phyloP scores from a whole-genome alignment of 2,113 vertebrate genomes.

The Strigops habroptila region DNA sequence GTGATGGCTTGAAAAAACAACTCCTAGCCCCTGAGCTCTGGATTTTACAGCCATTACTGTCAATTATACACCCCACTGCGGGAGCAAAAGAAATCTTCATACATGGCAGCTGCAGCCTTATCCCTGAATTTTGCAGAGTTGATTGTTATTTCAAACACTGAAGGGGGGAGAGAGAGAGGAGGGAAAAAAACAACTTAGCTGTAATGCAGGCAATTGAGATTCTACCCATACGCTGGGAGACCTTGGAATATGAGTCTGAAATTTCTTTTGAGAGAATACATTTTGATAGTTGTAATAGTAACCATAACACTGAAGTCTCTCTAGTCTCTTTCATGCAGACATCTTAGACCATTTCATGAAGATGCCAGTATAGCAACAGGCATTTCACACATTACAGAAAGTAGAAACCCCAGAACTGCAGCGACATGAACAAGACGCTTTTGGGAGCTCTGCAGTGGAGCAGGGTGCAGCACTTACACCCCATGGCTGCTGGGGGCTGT shows the following conservation, averaged over 20 bases:
- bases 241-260: neutral
- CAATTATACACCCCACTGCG: constrained; percentile 10
- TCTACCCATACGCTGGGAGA: neutral
- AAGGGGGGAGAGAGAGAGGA: neutral
- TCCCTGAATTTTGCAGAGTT: neutral
- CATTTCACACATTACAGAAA: neutral
- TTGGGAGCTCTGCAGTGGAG: neutral
- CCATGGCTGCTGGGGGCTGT: neutral
- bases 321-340: neutral
- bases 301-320: neutral
- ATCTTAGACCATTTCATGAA: neutral
- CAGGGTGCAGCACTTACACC: rapidly evolving
- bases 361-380: neutral
- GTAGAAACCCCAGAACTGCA: neutral
- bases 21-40: neutral
- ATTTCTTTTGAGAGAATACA: neutral
- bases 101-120: neutral
- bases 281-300: neutral
- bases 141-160: neutral
- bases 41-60: constrained; percentile 44
- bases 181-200: rapidly evolving
- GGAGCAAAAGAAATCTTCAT: neutral
- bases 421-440: rapidly evolving
- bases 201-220: neutral
- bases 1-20: neutral